These are phyloP conservation scores for Anoura caudifer DNA, from an alignment of 2,113 vertebrate species.

Conservation along the genomic window DNA sequence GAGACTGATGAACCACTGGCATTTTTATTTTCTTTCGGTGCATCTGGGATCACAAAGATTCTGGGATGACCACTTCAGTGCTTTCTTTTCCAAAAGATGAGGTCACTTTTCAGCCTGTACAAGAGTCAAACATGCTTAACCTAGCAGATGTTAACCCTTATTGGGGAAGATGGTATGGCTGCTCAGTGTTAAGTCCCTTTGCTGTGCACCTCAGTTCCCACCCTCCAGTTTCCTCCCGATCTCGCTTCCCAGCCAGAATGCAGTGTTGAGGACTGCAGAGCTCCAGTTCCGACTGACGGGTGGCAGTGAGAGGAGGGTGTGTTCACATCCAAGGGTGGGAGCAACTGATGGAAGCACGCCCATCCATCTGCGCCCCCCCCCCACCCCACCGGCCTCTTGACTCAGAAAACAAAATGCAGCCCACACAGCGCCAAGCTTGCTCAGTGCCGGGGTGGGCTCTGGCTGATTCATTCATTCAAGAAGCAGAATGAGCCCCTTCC, in stretches of 20 bases:
- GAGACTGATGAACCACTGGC: not conserved
- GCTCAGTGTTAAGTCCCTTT: not conserved
- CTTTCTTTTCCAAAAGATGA: not conserved
- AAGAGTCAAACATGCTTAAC: not conserved
- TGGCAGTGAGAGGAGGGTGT: not conserved
- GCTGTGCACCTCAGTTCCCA: not conserved
- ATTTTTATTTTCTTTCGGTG: not conserved
- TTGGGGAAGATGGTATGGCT: not conserved
- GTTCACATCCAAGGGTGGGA: not conserved
- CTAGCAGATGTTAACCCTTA: not conserved
- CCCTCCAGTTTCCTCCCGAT: rapidly evolving
- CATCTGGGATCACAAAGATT: not conserved
- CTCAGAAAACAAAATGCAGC: conserved; percentile 52
- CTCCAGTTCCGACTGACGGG: not conserved
- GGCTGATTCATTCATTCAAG: conserved; percentile 57
- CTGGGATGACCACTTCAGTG: not conserved
- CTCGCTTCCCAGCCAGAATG: not conserved
- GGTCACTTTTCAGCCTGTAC: not conserved
- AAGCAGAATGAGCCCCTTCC: not conserved
- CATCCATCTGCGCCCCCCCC: not conserved
- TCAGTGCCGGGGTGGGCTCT: conserved; percentile 15
- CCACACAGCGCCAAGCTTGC: not conserved
- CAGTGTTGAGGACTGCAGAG: not conserved
- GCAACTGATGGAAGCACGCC: not conserved
- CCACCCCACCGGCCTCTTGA: conserved; percentile 52